Percentiles rank a stretch among this genome's conserved stretches.
Evolutionary conservation across 2,113 vertebrate species (phyloP).

Genomic region (Phycodurus eques): DNA sequence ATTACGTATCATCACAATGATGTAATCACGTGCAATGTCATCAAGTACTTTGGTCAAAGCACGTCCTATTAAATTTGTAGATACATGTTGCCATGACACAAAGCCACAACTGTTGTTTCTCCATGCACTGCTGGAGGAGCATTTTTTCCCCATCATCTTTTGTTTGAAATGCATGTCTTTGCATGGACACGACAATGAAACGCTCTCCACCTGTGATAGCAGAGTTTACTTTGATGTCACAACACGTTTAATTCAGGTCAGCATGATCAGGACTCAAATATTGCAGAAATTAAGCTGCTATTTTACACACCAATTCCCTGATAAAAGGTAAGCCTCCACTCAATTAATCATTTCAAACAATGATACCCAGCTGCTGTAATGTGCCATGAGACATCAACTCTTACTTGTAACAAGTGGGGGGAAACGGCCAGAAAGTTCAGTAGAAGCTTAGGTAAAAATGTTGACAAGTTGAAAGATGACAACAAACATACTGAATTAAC

Average conservation of each 20-base stretch:
- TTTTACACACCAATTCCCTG: neutral
- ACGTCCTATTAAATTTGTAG: neutral
- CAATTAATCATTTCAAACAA: neutral
- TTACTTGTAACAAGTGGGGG: too few species aligned
- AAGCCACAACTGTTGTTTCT: neutral
- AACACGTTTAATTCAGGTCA: neutral
- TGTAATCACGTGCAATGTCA: neutral
- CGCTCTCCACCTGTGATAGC: neutral
- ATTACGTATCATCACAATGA: neutral
- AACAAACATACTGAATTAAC: too few species aligned
- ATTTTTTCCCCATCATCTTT: too few species aligned
- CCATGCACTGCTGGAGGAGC: neutral
- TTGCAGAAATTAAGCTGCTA: neutral
- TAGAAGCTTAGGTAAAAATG: too few species aligned
- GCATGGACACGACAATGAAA: neutral
- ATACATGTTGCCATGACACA: neutral
- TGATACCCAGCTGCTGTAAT: too few species aligned
- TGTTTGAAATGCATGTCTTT: neutral
- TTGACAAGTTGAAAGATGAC: too few species aligned
- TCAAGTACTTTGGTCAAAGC: slow-evolving; percentile 1
- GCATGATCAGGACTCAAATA: neutral
- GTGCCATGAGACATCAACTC: too few species aligned
- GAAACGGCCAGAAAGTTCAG: too few species aligned
- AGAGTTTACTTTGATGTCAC: too few species aligned
- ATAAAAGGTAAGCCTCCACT: neutral